These are phyloP conservation scores for Cyclophora albipunctata DNA, from an alignment of 2,888 invertebrate genomes.

Conservation along the genomic window DNA sequence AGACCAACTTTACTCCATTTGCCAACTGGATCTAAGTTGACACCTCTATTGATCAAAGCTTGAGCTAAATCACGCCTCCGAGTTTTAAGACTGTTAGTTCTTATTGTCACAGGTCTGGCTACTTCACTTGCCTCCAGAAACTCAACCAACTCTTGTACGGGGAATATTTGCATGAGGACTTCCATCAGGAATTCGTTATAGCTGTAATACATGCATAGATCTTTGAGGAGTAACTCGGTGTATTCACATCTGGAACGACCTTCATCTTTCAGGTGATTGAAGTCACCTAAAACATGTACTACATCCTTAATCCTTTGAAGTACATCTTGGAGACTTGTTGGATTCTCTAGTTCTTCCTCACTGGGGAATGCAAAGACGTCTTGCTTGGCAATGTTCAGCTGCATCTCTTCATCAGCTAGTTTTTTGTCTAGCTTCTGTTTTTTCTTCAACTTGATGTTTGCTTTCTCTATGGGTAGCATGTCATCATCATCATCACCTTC, in stretches of 20 bases:
- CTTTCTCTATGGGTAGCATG: slow-evolving; percentile 89
- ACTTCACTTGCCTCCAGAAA: slow-evolving; percentile 98
- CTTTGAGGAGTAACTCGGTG: slow-evolving; percentile 83
- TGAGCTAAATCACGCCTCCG: slow-evolving; percentile 94
- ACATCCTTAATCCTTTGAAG: slow-evolving; percentile 93
- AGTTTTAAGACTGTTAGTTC: slow-evolving; percentile 96
- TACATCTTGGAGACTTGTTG: slow-evolving; percentile 85
- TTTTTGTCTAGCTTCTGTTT: slow-evolving; percentile 81
- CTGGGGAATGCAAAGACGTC: slow-evolving; percentile 87
- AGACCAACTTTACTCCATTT: slow-evolving; percentile 99
- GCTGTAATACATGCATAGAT: slow-evolving; percentile 95
- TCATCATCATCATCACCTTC: slow-evolving; percentile 76
- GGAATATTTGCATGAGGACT: slow-evolving; percentile 91
- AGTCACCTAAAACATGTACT: slow-evolving; percentile 86
- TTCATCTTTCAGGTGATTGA: slow-evolving; percentile 80
- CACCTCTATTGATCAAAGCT: slow-evolving; percentile 95
- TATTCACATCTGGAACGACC: slow-evolving; percentile 88
- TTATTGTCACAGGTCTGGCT: slow-evolving; percentile 94
- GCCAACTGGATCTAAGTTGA: slow-evolving; percentile 98
- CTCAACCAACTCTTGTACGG: slow-evolving; percentile 89
- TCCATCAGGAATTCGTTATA: slow-evolving; percentile 98
- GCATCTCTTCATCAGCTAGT: slow-evolving; percentile 87
- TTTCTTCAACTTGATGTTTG: slow-evolving; percentile 84
- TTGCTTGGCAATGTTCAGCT: slow-evolving; percentile 84
- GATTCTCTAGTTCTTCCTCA: slow-evolving; percentile 82